Conservation (phyloP, 1,140 invertebrate genomes). For the Trinorchestia longiramus region DNA sequence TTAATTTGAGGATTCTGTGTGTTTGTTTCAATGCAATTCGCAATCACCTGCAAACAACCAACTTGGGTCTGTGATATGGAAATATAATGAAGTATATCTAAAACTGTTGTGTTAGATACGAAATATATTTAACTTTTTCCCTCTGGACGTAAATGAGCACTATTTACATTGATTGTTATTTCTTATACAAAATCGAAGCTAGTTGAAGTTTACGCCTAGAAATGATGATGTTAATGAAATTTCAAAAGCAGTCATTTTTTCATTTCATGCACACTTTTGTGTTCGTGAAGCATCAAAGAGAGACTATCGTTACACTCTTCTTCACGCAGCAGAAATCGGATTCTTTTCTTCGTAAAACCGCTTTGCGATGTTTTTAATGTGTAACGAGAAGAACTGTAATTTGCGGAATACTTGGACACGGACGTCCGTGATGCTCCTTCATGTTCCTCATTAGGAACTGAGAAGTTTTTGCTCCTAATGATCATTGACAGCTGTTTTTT, state of each 20-base stretch:
- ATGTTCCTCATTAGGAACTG: background rate
- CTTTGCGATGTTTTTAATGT: background rate
- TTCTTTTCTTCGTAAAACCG: background rate
- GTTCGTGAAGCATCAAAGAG: background rate
- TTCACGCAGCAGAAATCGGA: background rate
- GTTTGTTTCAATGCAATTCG: too few relatives aligned
- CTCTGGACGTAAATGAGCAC: too few relatives aligned
- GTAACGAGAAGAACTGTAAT: background rate
- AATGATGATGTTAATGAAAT: background rate
- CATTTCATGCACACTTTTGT: background rate
- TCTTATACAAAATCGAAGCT: background rate
- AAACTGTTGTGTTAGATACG: too few relatives aligned
- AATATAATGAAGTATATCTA: too few relatives aligned
- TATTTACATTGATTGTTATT: too few relatives aligned
- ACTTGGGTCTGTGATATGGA: too few relatives aligned
- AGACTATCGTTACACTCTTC: background rate
- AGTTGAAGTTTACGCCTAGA: background rate
- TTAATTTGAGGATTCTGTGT: too few relatives aligned
- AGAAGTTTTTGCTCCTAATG: background rate
- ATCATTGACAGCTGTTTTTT: background rate
- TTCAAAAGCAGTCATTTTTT: background rate
- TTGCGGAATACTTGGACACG: background rate
- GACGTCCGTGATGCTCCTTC: background rate
- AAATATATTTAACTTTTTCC: too few relatives aligned
- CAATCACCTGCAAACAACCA: too few relatives aligned